A percentile compares a stretch with the other conserved stretches of the same genome.
Evolutionary conservation across 2,888 invertebrate genomes (phyloP).

Genomic region (Allolobophora icterica): DNA sequence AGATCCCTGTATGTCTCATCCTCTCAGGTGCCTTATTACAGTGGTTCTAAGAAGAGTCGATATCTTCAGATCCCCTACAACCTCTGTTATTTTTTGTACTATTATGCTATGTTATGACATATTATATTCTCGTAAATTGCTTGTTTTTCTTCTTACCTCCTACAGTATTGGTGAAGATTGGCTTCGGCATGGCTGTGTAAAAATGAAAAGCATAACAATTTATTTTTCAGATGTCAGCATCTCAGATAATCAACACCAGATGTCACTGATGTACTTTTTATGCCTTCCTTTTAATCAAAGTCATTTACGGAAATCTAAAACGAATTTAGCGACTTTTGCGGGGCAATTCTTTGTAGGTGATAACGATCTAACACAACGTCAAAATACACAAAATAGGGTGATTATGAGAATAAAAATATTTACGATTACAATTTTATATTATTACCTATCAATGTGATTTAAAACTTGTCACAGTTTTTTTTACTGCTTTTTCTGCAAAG

Average conservation of each 20-base stretch:
- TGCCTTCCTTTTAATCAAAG: background rate
- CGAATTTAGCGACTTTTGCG: background rate
- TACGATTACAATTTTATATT: too few species aligned
- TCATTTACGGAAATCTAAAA: background rate
- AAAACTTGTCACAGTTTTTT: background rate
- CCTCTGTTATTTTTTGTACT: too few species aligned
- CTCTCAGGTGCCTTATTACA: too few species aligned
- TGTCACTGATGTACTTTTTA: too few species aligned
- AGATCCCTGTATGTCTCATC: too few species aligned
- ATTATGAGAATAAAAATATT: background rate
- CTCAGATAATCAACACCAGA: background rate
- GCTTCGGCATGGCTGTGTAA: background rate
- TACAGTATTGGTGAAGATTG: slow-evolving; percentile 3
- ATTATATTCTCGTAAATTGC: background rate
- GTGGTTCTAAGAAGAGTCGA: too few species aligned
- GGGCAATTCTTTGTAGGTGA: background rate
- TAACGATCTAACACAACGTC: background rate
- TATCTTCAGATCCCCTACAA: too few species aligned
- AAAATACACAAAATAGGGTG: background rate
- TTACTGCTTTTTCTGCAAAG: background rate
- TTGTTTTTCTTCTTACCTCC: background rate
- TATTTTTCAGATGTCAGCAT: background rate
- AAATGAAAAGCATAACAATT: background rate
- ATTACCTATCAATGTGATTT: too few species aligned
- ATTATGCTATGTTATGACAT: background rate